These are phyloP conservation scores for Paelopatides confundens DNA, from an alignment of 53 echinoderm and acorn worm species.

Conservation along the genomic window DNA sequence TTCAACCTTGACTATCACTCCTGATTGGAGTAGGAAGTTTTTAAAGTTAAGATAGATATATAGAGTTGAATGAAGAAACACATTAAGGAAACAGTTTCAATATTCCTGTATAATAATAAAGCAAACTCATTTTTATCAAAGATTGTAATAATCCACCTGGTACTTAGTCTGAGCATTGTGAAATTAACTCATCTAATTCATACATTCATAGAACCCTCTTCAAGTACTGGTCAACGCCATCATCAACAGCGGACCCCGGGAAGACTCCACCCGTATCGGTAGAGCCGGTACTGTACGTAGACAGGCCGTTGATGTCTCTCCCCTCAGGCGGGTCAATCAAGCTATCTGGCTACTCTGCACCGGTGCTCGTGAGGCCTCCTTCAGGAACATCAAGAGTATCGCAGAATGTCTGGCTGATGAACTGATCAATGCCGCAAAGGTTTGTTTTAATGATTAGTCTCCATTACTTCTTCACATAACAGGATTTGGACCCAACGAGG, in stretches of 20 bases:
- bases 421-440: conserved; percentile 99
- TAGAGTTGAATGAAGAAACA: too few relatives aligned
- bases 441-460: neutral
- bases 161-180: too few relatives aligned
- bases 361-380: conserved; percentile 96
- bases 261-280: conserved; percentile 98
- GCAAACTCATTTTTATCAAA: too few relatives aligned
- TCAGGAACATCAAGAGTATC: conserved; percentile 99
- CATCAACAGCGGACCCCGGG: conserved; percentile 98
- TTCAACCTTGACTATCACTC: too few relatives aligned
- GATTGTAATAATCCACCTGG: too few relatives aligned
- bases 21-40: too few relatives aligned
- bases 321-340: conserved; percentile 96
- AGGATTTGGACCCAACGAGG: too few relatives aligned
- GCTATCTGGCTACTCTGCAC: conserved; percentile 99
- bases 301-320: conserved; percentile 98
- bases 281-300: conserved; percentile 96
- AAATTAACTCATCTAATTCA: too few relatives aligned
- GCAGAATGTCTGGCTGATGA: conserved; percentile 98
- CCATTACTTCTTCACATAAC: neutral
- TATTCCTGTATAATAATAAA: too few relatives aligned
- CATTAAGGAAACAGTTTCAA: too few relatives aligned
- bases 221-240: conserved; percentile 94
- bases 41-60: too few relatives aligned
- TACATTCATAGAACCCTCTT: conserved; percentile 78